Evolutionary conservation across 2,888 invertebrate genomes (phyloP).

Genomic region (Falcaria lacertinaria): DNA sequence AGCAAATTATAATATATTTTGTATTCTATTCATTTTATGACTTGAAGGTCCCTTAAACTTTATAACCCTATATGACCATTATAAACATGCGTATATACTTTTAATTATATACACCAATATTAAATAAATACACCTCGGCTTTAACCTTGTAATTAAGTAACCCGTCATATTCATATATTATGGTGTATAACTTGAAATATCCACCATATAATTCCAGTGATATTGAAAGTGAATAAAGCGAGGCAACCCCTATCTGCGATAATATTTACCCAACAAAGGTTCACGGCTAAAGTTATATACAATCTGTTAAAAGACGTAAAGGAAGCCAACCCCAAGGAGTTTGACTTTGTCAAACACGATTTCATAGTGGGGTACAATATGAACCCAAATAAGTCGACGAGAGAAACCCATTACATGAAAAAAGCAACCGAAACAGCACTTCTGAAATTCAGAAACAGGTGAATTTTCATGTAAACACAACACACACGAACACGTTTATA

Average conservation of each 20-base stretch:
- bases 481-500: not conserved
- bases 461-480: conserved; percentile 20
- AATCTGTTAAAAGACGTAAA: conserved; percentile 81
- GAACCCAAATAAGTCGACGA: conserved; percentile 77
- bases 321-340: conserved; percentile 56
- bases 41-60: too few species aligned
- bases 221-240: conserved; percentile 39
- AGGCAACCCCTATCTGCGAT: conserved; percentile 81
- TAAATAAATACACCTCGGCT: too few species aligned
- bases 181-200: not conserved
- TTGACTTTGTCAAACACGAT: conserved; percentile 82
- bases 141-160: too few species aligned
- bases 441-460: conserved; percentile 66
- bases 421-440: conserved; percentile 78
- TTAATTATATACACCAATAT: too few species aligned
- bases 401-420: conserved; percentile 74
- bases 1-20: too few species aligned
- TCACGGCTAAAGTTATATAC: conserved; percentile 87
- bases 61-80: too few species aligned
- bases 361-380: conserved; percentile 85
- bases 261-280: conserved; percentile 86
- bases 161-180: not conserved
- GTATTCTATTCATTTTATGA: too few species aligned
- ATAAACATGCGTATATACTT: too few species aligned
- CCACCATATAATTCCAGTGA: conserved; percentile 25